Evolutionary conservation across 1,140 invertebrate species (phyloP).

Genomic region (Daktulosphaira vitifoliae): DNA sequence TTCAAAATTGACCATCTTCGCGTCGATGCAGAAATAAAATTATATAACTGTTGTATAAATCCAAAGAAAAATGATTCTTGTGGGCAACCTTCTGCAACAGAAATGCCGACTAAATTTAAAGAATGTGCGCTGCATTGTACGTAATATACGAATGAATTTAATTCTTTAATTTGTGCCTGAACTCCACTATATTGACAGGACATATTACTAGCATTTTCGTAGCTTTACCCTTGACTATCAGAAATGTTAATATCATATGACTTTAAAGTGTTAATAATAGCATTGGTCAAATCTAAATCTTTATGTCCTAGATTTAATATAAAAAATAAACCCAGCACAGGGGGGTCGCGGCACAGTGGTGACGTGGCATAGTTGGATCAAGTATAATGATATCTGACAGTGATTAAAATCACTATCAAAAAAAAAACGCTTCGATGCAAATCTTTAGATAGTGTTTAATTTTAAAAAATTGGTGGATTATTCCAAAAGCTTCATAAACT

Average conservation of each 20-base stretch:
- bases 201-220: too few species aligned
- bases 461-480: too few species aligned
- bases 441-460: too few species aligned
- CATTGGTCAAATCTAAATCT: constrained; percentile 30
- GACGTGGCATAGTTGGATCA: too few species aligned
- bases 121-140: constrained; percentile 41
- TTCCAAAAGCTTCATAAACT: too few species aligned
- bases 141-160: constrained; percentile 38
- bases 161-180: constrained; percentile 37
- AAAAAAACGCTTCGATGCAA: too few species aligned
- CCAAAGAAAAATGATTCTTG: constrained; percentile 37
- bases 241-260: constrained; percentile 38
- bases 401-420: too few species aligned
- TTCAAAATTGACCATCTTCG: constrained; percentile 37
- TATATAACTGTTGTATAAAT: constrained; percentile 37
- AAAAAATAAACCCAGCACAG: too few species aligned
- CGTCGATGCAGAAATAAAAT: constrained; percentile 38
- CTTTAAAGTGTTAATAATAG: too few species aligned
- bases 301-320: too few species aligned
- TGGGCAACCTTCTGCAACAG: constrained; percentile 41
- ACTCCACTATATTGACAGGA: constrained; percentile 39
- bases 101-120: constrained; percentile 41
- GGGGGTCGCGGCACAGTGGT: too few species aligned
- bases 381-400: too few species aligned
- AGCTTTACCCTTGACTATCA: constrained; percentile 40